Percentiles rank a stretch among this genome's conserved stretches.
phyloP scores from a whole-genome alignment of 2,113 vertebrate genomes.

The Ondatra zibethicus region DNA sequence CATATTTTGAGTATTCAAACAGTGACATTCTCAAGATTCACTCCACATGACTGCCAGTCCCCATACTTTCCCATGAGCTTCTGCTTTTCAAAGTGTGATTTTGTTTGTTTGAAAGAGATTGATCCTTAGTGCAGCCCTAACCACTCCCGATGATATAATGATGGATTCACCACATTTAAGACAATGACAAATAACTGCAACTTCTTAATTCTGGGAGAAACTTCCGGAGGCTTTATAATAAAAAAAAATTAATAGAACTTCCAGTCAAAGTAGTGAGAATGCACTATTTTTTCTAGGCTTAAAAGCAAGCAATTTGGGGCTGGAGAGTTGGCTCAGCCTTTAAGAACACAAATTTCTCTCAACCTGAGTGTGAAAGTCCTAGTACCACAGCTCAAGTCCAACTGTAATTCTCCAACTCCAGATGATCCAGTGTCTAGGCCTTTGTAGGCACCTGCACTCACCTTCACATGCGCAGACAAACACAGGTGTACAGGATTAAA shows the following conservation, averaged over 20 bases:
- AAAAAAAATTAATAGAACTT: not conserved
- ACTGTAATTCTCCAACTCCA: not conserved
- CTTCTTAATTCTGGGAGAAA: not conserved
- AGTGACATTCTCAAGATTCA: not conserved
- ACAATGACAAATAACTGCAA: not conserved
- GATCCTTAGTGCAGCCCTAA: not conserved
- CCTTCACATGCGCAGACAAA: not conserved
- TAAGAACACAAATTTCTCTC: not conserved
- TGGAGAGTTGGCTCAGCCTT: not conserved
- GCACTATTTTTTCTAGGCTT: not conserved
- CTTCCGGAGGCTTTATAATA: not conserved
- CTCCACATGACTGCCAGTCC: not conserved
- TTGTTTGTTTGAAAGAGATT: not conserved
- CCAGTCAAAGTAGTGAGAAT: not conserved
- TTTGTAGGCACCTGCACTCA: not conserved
- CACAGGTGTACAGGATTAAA: not conserved
- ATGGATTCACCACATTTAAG: not conserved
- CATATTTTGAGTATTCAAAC: not conserved
- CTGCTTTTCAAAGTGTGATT: not conserved
- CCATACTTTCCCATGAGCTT: not conserved
- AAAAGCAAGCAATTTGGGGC: not conserved
- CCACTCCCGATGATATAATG: not conserved
- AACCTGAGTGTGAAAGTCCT: too few relatives aligned
- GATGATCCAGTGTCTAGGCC: not conserved
- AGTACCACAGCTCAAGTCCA: fast-evolving